Percentiles rank a stretch among this genome's conserved stretches.
phyloP scores from a whole-genome alignment of 2,797 vertebrate genomes.

The Distichodus sexfasciatus region DNA sequence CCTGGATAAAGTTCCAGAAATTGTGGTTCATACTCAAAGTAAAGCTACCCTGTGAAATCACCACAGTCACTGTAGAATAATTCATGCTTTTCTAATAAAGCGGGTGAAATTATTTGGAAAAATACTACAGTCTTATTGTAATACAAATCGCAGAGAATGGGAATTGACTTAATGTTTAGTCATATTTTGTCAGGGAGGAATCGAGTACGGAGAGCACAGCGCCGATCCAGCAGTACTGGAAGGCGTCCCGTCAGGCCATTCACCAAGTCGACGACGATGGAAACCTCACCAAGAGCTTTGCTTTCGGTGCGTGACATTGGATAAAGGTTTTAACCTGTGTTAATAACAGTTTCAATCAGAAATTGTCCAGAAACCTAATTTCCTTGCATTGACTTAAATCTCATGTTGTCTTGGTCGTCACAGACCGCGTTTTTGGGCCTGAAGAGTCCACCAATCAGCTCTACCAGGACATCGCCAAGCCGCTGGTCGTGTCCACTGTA shows the following conservation, averaged over 20 bases:
- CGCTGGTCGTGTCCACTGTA: slow-evolving; percentile 87
- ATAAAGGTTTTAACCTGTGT: not conserved
- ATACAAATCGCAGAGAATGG: no score
- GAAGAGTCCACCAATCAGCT: slow-evolving; percentile 82
- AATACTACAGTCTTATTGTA: no score
- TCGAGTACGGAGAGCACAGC: slow-evolving; percentile 55
- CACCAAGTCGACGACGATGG: slow-evolving; percentile 85
- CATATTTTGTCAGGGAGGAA: slow-evolving; percentile 59
- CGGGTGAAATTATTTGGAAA: no score
- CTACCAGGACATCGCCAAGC: slow-evolving; percentile 86
- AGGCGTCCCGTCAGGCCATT: slow-evolving; percentile 77
- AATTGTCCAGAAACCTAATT: no score
- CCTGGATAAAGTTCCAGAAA: no score
- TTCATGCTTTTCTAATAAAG: no score
- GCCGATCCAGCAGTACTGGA: slow-evolving; percentile 76
- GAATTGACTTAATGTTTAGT: no score
- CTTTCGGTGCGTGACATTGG: slow-evolving; percentile 77
- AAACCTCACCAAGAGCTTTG: slow-evolving; percentile 77
- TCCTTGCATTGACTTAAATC: no score
- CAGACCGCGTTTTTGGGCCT: slow-evolving; percentile 87
- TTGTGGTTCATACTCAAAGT: no score
- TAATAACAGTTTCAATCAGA: no score
- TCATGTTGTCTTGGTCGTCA: not conserved
- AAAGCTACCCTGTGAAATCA: no score
- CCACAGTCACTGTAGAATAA: no score